Base-by-base conservation (phyloP, 2,797 vertebrate species). In the Odontamblyopus rebecca region DNA sequence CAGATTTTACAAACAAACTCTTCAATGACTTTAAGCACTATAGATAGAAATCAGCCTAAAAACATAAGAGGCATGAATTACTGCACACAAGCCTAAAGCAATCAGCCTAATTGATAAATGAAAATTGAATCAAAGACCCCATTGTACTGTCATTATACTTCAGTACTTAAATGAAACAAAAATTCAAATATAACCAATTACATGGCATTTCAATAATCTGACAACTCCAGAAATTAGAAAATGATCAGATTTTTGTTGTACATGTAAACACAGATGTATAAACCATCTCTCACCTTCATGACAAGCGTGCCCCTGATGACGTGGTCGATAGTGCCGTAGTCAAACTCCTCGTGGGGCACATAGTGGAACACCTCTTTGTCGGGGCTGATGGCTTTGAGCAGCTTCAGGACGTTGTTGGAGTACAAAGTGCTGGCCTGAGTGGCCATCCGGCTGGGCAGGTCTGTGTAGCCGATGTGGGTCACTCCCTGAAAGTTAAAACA, bases 351-450 rank as follows among this genome's bases (percentile, higher is more conserved):
- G 83, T 97, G 97, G 74, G 97, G 92, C 12, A 96, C 91, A 44
- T 95, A 93, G 86, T 93, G 89, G 83, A 98, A 98, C 79, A 95
- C 93, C 0, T 98, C 96, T 85, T 94, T 96, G 90, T 95, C 94
- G 0, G 98, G 96, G 84, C 97, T 98, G 92, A 99, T 94, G 38
- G 96, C 97, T 38, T 97, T 94, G 44, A 99, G 68, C 72, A 99
- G 93, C 76, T 98, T 98, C 41, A 93, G 96, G 87, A 99, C 94
- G 87, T 99, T 99, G 91, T 99, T 99, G 71, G 97, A 98, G 88
- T 99, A 99, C 11, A 99, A 91, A 0, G 95, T 96, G 89, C 98
- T 99, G 78, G 97, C 95, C 86, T 99, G 98, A 0, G 96, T 97
- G 5, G 98, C 96, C 93, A 99, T 93, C 44, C 95, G 94, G 81